phyloP scores from a whole-genome alignment of 1,140 invertebrate species.

The Leptinotarsa texana region DNA sequence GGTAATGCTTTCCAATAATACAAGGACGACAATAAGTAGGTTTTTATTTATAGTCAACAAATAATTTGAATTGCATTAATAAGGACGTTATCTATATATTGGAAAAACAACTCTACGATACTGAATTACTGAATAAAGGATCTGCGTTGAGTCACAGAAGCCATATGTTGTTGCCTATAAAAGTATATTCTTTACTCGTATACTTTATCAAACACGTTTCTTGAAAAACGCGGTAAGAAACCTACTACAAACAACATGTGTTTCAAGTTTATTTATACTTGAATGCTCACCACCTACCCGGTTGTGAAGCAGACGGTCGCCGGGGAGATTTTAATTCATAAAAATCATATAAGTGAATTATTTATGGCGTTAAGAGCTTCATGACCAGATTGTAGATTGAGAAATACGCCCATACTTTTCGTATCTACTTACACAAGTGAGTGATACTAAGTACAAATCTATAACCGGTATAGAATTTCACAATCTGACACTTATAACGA shows the following conservation, averaged over 20 bases:
- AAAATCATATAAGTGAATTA: conserved; percentile 2
- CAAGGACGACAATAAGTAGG: too few species aligned
- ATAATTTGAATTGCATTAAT: too few species aligned
- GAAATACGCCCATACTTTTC: too few species aligned
- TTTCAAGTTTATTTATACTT: conserved; percentile 25
- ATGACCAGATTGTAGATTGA: too few species aligned
- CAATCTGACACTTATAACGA: too few species aligned
- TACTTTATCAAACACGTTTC: conserved; percentile 17
- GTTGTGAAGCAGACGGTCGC: conserved; percentile 10
- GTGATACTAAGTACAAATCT: too few species aligned
- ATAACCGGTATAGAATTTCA: too few species aligned
- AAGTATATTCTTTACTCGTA: background rate
- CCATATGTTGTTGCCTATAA: conserved; percentile 13
- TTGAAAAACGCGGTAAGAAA: conserved; percentile 19
- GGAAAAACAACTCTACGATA: background rate
- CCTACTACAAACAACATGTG: conserved; percentile 24
- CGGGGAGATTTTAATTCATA: conserved; percentile 17
- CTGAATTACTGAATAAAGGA: background rate
- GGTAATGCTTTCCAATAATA: too few species aligned
- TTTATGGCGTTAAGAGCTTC: too few species aligned
- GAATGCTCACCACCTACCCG: conserved; percentile 10
- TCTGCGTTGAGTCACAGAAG: background rate
- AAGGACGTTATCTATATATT: too few species aligned
- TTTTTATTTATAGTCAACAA: too few species aligned
- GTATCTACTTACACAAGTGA: too few species aligned